phyloP scores from a whole-genome alignment of 2,797 vertebrate species.

The Monodelphis domestica region DNA sequence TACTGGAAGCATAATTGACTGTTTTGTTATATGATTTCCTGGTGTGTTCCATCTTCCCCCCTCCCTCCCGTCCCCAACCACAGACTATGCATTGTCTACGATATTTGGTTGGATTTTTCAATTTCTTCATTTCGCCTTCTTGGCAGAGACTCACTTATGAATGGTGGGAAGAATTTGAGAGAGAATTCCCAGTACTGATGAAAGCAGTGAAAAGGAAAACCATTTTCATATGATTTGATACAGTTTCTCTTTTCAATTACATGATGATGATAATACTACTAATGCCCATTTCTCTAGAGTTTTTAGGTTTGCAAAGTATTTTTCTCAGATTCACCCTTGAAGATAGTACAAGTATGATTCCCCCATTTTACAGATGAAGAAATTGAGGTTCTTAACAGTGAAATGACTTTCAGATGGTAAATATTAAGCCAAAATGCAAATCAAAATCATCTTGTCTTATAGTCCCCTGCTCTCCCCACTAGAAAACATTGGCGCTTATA shows the following conservation, averaged over 20 bases:
- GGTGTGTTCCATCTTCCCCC: background rate
- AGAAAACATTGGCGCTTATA: background rate
- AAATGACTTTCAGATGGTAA: background rate
- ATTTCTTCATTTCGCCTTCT: background rate
- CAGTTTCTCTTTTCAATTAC: slow-evolving; percentile 12
- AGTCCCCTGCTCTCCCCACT: background rate
- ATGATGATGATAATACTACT: background rate
- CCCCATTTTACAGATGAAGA: background rate
- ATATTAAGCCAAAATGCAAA: background rate
- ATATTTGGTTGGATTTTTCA: slow-evolving; percentile 23
- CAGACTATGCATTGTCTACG: slow-evolving; percentile 31
- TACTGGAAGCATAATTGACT: background rate
- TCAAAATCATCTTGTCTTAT: background rate
- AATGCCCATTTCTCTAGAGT: background rate
- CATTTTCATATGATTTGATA: slow-evolving; percentile 34
- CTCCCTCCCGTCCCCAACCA: background rate
- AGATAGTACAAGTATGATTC: background rate
- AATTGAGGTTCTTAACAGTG: background rate
- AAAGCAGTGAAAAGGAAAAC: slow-evolving; percentile 44
- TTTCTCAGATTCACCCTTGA: background rate
- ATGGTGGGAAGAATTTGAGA: background rate
- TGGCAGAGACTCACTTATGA: slow-evolving; percentile 27
- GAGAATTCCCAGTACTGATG: background rate
- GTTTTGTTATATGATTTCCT: background rate
- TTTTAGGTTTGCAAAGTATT: background rate